Base-by-base conservation (phyloP, 2,797 vertebrate species). In the Squalus acanthias region DNA sequence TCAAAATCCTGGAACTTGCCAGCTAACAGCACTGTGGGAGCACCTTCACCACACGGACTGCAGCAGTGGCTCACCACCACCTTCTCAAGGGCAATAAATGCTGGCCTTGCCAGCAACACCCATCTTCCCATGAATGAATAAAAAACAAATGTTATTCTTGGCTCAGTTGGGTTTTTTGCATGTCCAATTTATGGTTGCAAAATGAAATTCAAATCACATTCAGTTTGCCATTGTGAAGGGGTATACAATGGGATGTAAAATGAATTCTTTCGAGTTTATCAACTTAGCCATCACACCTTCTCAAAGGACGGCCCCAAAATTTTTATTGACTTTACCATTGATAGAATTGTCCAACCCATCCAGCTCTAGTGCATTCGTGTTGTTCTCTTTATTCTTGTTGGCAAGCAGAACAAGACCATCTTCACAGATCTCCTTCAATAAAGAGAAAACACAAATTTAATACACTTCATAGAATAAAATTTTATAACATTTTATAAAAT, bases 381-480 rank as follows among this genome's bases (percentile, higher is more conserved):
- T 98, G 97, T 98, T 98, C 97, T 99, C 98, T 96, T 97, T 96
- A 96, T 96, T 97, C 97, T 97, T 98, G 97, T 97, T 98, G 97
- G 97, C 96, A 96, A 97, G 93, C 96, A 97, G 96, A 96, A 97
- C 97, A 94, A 97, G 96, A 87, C 97, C 97, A 96, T 99, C 98
- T 97, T 99, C 99, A 96, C 97, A 98, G 72, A 96, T 96, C 76
- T 99, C 99, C 99, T 99, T 97, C 79, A 97, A 97, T 96, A 97
- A 96, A 97, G 96, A 97, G 96, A 91, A 8, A 46, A 50, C 29
- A 91, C 88, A n/a, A 46, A 22, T 93, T 39, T 13, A 69, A 69
- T 7, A 93, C 24, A 93, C 13, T 67, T 39, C n/a, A 22, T 20
- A 93, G 9, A 3, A 22, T n/a, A n/a, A 63, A 39, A 82, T 39